phyloP scores from a whole-genome alignment of 2,888 invertebrate genomes.

The Aquatica leii region DNA sequence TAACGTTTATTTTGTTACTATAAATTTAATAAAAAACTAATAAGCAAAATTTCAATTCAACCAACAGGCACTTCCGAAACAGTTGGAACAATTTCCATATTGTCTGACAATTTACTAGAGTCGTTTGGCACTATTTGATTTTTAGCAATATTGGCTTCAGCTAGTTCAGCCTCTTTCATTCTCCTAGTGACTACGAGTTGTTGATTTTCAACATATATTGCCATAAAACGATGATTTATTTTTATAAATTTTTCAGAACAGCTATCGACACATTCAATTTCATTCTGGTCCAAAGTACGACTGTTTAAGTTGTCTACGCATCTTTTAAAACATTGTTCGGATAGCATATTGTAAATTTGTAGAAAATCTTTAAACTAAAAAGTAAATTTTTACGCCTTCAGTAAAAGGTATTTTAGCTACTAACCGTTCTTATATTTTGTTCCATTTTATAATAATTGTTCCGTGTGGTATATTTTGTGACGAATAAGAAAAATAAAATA shows the following conservation, averaged over 20 bases:
- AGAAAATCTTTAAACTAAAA: slow-evolving; percentile 43
- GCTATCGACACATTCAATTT: slow-evolving; percentile 38
- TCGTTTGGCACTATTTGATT: background rate
- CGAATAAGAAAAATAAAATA: no score
- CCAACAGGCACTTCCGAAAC: no score
- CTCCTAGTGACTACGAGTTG: slow-evolving; percentile 33
- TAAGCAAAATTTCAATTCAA: no score
- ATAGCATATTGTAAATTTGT: slow-evolving; percentile 40
- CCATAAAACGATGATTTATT: slow-evolving; percentile 41
- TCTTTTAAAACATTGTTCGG: slow-evolving; percentile 39
- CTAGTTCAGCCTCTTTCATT: slow-evolving; percentile 30
- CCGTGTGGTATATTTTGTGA: no score
- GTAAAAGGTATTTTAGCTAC: background rate
- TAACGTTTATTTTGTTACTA: no score
- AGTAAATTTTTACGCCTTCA: background rate
- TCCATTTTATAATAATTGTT: no score
- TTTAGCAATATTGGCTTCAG: background rate
- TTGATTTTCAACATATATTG: slow-evolving; percentile 38
- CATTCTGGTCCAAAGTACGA: slow-evolving; percentile 34
- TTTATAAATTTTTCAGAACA: slow-evolving; percentile 41
- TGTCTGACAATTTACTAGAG: no score
- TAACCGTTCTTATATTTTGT: background rate
- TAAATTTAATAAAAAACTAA: no score
- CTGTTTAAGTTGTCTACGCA: slow-evolving; percentile 39
- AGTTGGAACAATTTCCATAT: no score